A percentile compares a stretch with the other conserved stretches of the same genome.
Conservation (phyloP, 1,140 invertebrate genomes). For the Penaeus japonicus region DNA sequence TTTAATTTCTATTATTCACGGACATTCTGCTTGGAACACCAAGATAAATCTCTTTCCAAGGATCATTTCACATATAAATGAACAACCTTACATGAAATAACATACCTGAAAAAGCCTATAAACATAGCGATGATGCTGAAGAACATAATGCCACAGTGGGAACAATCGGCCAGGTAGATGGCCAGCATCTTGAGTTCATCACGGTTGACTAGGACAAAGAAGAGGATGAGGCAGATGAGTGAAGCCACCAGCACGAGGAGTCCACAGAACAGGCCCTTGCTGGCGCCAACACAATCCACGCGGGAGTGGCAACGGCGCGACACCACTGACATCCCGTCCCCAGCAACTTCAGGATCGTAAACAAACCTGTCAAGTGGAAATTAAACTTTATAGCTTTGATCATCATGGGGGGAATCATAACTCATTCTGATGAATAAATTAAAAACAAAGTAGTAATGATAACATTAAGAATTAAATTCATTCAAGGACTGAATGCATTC, state of each 20-base stretch:
- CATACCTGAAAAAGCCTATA: conserved; percentile 84
- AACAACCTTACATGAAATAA: background rate
- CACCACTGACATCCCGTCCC: conserved; percentile 56
- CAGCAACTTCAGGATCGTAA: conserved; percentile 74
- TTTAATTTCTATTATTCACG: no score
- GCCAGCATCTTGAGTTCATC: conserved; percentile 71
- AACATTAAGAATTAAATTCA: background rate
- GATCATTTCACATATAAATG: no score
- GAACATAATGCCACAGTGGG: conserved; percentile 86
- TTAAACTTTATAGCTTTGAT: background rate
- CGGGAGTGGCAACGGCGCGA: conserved; percentile 70
- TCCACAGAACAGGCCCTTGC: conserved; percentile 88
- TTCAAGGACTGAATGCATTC: background rate
- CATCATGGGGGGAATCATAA: no score
- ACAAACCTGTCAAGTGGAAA: conserved; percentile 67
- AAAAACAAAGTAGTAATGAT: background rate
- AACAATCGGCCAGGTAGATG: conserved; percentile 88
- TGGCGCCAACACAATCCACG: conserved; percentile 91
- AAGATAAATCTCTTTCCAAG: no score
- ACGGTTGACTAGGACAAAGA: conserved; percentile 90
- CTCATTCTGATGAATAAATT: no score
- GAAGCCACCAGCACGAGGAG: conserved; percentile 88
- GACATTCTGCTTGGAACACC: background rate
- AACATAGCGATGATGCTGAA: conserved; percentile 88
- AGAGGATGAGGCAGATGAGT: conserved; percentile 90